These are phyloP conservation scores for Pyxicephalus adspersus DNA, from an alignment of 2,113 vertebrate species.

Conservation along the genomic window DNA sequence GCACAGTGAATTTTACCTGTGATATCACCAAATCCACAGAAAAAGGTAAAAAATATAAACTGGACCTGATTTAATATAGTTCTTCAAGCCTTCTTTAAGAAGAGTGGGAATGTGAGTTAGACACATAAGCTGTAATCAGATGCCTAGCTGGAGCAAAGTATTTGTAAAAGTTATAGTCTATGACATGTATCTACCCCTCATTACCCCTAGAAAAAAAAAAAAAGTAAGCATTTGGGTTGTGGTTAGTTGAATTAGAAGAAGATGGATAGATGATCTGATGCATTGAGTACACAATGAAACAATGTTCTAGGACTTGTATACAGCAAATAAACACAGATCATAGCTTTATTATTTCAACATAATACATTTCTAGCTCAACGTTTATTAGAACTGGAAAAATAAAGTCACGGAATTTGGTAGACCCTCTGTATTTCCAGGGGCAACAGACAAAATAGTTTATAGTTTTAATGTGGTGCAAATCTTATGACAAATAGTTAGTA, in stretches of 20 bases:
- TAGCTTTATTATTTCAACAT: background rate
- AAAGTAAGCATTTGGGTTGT: conserved; percentile 36
- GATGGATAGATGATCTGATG: conserved; percentile 24
- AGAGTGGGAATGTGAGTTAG: no score
- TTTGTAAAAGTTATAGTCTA: background rate
- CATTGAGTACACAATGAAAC: conserved; percentile 25
- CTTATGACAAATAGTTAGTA: no score
- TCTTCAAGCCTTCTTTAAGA: no score
- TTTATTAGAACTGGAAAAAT: no score
- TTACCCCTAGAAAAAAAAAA: conserved; percentile 33
- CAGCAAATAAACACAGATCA: conserved; percentile 24
- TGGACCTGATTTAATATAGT: background rate
- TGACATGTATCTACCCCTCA: conserved; percentile 17
- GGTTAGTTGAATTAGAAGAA: conserved; percentile 20
- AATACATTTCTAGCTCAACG: no score
- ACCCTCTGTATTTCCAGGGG: no score
- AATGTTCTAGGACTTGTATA: conserved; percentile 8
- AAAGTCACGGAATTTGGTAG: no score
- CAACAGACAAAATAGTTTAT: no score
- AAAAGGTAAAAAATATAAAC: background rate
- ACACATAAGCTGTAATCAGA: no score
- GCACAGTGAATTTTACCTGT: background rate
- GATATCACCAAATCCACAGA: background rate
- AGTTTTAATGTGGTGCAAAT: no score
- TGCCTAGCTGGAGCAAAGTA: no score